Evolutionary conservation across 2,888 invertebrate genomes (phyloP).

Genomic region (Tenodera sinensis): DNA sequence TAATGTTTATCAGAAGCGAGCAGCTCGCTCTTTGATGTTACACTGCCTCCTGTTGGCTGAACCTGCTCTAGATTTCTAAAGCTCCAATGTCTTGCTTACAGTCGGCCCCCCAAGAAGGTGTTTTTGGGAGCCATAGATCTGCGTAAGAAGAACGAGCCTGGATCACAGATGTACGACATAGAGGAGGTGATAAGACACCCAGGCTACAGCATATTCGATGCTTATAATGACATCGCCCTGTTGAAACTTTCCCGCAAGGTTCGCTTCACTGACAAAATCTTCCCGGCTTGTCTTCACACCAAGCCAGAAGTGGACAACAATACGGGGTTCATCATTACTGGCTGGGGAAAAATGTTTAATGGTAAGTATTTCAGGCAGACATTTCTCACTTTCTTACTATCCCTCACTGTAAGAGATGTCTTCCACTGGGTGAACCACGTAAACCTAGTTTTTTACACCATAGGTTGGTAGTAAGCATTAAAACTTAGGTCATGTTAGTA

Average conservation of each 20-base stretch:
- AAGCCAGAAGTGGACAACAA: conserved; percentile 4
- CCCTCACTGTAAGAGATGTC: too few relatives aligned
- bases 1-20: too few relatives aligned
- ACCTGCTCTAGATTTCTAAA: too few relatives aligned
- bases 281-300: conserved; percentile 27
- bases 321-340: conserved; percentile 16
- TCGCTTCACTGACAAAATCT: conserved; percentile 17
- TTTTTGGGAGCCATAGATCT: neutral
- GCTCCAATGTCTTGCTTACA: neutral
- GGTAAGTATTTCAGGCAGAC: neutral
- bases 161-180: conserved; percentile 19
- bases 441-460: too few relatives aligned
- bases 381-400: too few relatives aligned
- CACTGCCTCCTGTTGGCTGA: too few relatives aligned
- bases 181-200: conserved; percentile 31
- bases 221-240: conserved; percentile 36
- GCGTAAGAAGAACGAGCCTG: neutral
- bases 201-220: conserved; percentile 27
- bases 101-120: neutral
- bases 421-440: too few relatives aligned
- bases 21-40: too few relatives aligned
- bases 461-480: too few relatives aligned
- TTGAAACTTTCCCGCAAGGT: conserved; percentile 30
- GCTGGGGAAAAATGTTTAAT: conserved; percentile 20
- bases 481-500: too few relatives aligned